Evolutionary conservation across 2,888 invertebrate species (phyloP).

Genomic region (Nebria brevicollis): DNA sequence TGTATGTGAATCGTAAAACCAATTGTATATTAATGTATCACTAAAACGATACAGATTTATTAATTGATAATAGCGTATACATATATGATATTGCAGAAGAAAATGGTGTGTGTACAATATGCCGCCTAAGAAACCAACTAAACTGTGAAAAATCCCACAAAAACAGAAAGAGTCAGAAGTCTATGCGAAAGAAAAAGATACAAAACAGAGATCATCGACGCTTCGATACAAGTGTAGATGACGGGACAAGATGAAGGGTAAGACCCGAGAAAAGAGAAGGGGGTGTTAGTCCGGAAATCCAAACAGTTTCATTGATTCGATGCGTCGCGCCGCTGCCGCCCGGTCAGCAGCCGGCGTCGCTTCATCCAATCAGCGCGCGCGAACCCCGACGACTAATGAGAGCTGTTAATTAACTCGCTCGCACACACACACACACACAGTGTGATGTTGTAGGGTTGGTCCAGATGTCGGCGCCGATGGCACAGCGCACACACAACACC

Average conservation of each 20-base stretch:
- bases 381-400: slow-evolving; percentile 44
- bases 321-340: slow-evolving; percentile 10
- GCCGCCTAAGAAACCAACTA: background rate
- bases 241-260: background rate
- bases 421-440: slow-evolving; percentile 59
- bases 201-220: slow-evolving; percentile 17
- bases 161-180: background rate
- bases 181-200: background rate
- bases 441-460: slow-evolving; percentile 60
- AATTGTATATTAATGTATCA: too few relatives aligned
- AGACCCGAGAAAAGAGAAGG: background rate
- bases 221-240: slow-evolving; percentile 2
- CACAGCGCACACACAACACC: slow-evolving; percentile 63
- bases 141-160: background rate
- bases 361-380: slow-evolving; percentile 33
- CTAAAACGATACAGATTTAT: too few relatives aligned
- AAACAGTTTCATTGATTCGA: slow-evolving; percentile 47
- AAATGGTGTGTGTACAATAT: background rate
- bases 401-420: slow-evolving; percentile 50
- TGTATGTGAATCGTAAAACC: too few relatives aligned
- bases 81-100: background rate
- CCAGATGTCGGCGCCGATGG: slow-evolving; percentile 59
- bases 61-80: background rate
- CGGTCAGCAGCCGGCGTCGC: slow-evolving; percentile 5
- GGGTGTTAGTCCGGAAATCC: slow-evolving; percentile 37